Evolutionary conservation across 2,113 vertebrate species (phyloP), one percentile per base, ranked within the genome.

Genomic region (Oncorhynchus tshawytscha): DNA sequence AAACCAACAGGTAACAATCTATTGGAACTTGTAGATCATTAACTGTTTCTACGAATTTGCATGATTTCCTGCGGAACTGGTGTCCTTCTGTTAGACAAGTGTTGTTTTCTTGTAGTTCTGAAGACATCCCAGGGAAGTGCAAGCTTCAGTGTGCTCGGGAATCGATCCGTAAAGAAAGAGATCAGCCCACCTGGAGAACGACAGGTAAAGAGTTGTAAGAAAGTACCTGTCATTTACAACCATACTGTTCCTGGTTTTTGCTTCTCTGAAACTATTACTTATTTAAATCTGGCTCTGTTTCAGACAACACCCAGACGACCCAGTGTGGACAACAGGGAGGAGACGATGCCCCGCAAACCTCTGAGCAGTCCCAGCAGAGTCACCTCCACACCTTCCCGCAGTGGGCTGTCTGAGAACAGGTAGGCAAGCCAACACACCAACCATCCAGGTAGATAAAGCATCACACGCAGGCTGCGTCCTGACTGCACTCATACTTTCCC

Each of bases 91-190:
- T 54, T 20, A 4, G 31, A 68, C 18, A 68, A 67, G 11, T 80
- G 24, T 72, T 75, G 18, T 67, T 51, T 57, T 8, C 11, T 80
- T 29, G 54, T 76, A 95, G 95, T 92, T 90, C 92, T 95, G 81
- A 99, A 99, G 87, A 90, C 95, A 15, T 94, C 94, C 80, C 95
- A 96, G 78, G 98, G 97, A 79, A 97, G 97, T 92, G 95, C 94
- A 76, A 98, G 95, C 91, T 97, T 99, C 89, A 92, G 95, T 65
- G 92, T 98, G 66, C 92, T 98, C 64, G 94, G 95, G 62, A 98
- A 94, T 86, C 94, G 96, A 59, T 79, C 95, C 2, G 82, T 91
- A 67, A 96, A 96, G 89, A 97, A 96, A 73, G 97, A 99, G 80
- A 88, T 91, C 67, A 94, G 89, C 27, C 94, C 94, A 9, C 92